Base-by-base conservation (phyloP, 2,888 invertebrate species). In the Oscheius sp. region DNA sequence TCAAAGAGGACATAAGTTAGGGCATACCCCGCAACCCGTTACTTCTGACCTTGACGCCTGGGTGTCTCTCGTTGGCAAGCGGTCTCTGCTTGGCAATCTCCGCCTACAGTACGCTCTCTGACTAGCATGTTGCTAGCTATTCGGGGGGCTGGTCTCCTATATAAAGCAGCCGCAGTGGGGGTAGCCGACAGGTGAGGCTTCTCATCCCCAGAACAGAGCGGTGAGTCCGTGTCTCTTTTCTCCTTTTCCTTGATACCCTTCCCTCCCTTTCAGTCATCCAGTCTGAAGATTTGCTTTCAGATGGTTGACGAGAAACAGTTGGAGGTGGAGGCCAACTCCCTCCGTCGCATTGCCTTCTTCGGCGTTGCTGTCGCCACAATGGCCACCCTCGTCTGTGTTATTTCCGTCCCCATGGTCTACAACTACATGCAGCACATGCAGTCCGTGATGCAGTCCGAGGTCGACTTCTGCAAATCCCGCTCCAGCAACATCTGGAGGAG, bases 361-460 rank as follows among this genome's bases (percentile, higher is more conserved):
- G 85, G 84, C 71, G 86, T 86, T 37, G 78, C 84, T 68, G 76
- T 85, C 57, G 79, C 82, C 70, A 85, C 85, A 53, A 75, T 84
- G 60, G 85, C 86, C 73, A 83, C 83, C 1, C 76, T 85, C 55
- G 80, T 83, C 53, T 85, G 84, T 78, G 83, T 84, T 55, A 74
- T 86, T 70, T 80, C 84, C 60, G 82, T 85, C 51, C 86, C 86
- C 73, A 85, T 86, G 86, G 75, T 86, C 74, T 86, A 86, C 84
- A 85, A 85, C 80, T 86, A 86, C 84, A 81, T 86, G 80, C 86
- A 86, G 79, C 85, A 85, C 76, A 84, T 86, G 79, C 86, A 86
- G 74, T 77, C 80, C 13, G 81, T 86, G 63, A 83, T 86, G 81
- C 84, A 84, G 76, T 79, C 60, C 71, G 86, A 86, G 77, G 83